Conservation (phyloP, 2,888 invertebrate genomes). For the Pheosia gnoma region DNA sequence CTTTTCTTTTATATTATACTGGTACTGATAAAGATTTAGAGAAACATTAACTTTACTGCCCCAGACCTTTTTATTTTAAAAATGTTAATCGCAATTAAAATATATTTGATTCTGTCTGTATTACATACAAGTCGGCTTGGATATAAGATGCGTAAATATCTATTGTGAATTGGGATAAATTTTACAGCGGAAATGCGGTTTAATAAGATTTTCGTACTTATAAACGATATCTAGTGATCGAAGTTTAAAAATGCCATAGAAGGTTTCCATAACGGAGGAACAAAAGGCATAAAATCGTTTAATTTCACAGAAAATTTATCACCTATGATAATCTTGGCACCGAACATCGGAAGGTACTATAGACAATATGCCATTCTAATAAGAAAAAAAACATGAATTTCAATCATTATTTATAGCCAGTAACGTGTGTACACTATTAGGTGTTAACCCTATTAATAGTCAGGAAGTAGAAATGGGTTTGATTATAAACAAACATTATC, state of each 20-base stretch:
- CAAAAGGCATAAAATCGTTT: too few relatives aligned
- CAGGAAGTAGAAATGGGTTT: conserved; percentile 43
- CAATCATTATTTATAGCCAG: conserved; percentile 15
- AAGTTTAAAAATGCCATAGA: too few relatives aligned
- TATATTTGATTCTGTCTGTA: conserved; percentile 22
- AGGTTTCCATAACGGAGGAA: too few relatives aligned
- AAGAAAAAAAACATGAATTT: conserved; percentile 5
- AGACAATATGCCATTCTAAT: not conserved
- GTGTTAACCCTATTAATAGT: conserved; percentile 45
- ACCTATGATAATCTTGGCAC: too few relatives aligned
- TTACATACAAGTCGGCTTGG: conserved; percentile 6
- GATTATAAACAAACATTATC: conserved; percentile 53
- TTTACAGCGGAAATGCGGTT: too few relatives aligned
- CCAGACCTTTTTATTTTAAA: too few relatives aligned
- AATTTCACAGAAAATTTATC: too few relatives aligned
- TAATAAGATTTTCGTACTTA: too few relatives aligned
- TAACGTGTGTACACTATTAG: conserved; percentile 27
- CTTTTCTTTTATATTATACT: conserved; percentile 21
- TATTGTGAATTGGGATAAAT: too few relatives aligned
- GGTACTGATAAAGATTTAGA: too few relatives aligned
- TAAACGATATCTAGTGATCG: too few relatives aligned
- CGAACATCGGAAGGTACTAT: too few relatives aligned
- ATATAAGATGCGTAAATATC: not conserved
- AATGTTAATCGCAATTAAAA: conserved; percentile 18
- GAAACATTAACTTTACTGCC: conserved; percentile 10